A percentile compares a stretch with the other conserved stretches of the same genome.
These are phyloP conservation scores for Drosophila neotestacea DNA, from an alignment of 2,888 invertebrate species.

Conservation along the genomic window DNA sequence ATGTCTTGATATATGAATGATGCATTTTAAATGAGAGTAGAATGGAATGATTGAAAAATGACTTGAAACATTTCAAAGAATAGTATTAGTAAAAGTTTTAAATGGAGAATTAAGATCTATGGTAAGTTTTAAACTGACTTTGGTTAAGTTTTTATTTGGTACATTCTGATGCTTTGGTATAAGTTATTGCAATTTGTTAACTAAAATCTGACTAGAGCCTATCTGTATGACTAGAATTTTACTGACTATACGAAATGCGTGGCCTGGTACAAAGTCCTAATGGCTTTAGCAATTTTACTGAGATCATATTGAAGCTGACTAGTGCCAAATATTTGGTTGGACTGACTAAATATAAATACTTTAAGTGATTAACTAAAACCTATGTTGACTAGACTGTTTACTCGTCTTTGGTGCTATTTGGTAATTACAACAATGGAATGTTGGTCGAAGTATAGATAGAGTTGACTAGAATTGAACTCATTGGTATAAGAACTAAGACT, in stretches of 20 bases:
- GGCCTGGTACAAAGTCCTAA: constrained; percentile 31
- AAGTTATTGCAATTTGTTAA: constrained; percentile 40
- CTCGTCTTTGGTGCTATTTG: constrained; percentile 38
- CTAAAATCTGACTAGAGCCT: constrained; percentile 43
- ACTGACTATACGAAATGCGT: constrained; percentile 54
- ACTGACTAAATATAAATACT: constrained; percentile 54
- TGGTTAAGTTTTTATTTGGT: constrained; percentile 17
- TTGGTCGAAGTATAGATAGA: constrained; percentile 50
- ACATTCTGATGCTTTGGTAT: constrained; percentile 29
- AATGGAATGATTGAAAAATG: neutral
- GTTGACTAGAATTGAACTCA: constrained; percentile 69
- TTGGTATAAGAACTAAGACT: constrained; percentile 59
- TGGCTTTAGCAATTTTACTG: constrained; percentile 31
- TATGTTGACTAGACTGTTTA: constrained; percentile 57
- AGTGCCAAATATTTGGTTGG: constrained; percentile 44
- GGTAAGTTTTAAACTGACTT: neutral
- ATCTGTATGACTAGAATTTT: constrained; percentile 45
- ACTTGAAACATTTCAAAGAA: neutral
- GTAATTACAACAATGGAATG: constrained; percentile 60
- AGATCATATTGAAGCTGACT: constrained; percentile 79
- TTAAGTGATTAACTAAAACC: constrained; percentile 26
- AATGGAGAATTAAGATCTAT: neutral
- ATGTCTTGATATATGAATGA: neutral
- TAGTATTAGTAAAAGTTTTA: no score
- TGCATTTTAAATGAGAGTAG: neutral